These are phyloP conservation scores for Tenebrosternarchus preto DNA, from an alignment of 2,113 vertebrate species.

Conservation along the genomic window DNA sequence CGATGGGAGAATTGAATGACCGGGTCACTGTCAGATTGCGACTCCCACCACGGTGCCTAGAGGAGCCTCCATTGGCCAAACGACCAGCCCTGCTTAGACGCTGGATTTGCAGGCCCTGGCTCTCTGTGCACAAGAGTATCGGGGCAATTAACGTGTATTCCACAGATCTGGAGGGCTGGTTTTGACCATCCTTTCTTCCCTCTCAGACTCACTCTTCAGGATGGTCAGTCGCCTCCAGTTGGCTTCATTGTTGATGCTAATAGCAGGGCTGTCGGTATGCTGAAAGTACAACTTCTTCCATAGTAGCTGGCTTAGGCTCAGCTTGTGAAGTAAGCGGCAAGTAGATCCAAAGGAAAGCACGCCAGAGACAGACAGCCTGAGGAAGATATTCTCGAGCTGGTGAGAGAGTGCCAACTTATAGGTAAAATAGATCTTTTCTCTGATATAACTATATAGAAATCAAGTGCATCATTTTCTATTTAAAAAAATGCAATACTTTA, in stretches of 20 bases:
- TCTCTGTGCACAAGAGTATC: conserved; percentile 58
- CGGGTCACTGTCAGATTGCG: conserved; percentile 55
- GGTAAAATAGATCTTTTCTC: not conserved
- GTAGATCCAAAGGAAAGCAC: conserved; percentile 43
- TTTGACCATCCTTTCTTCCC: not conserved
- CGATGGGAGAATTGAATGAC: conserved; percentile 57
- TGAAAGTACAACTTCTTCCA: conserved; percentile 33
- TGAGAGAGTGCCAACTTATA: not conserved
- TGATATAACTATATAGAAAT: not conserved
- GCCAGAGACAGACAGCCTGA: conserved; percentile 24
- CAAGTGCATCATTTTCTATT: too few species aligned
- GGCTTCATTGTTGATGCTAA: not conserved
- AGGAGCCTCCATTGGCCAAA: conserved; percentile 49
- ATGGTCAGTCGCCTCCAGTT: conserved; percentile 41
- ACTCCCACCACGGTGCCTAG: conserved; percentile 39
- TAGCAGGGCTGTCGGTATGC: not conserved
- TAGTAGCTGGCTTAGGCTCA: conserved; percentile 30
- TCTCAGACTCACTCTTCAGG: conserved; percentile 27
- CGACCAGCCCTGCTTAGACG: conserved; percentile 58
- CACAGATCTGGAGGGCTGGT: not conserved
- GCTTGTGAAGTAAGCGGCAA: conserved; percentile 17
- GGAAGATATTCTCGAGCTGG: conserved; percentile 42
- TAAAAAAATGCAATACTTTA: too few species aligned
- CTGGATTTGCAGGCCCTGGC: conserved; percentile 71
- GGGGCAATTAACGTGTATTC: not conserved